A percentile compares a stretch with the other conserved stretches of the same genome.
phyloP scores from a whole-genome alignment of 1,140 invertebrate species.

The Scaptomyza graminum region DNA sequence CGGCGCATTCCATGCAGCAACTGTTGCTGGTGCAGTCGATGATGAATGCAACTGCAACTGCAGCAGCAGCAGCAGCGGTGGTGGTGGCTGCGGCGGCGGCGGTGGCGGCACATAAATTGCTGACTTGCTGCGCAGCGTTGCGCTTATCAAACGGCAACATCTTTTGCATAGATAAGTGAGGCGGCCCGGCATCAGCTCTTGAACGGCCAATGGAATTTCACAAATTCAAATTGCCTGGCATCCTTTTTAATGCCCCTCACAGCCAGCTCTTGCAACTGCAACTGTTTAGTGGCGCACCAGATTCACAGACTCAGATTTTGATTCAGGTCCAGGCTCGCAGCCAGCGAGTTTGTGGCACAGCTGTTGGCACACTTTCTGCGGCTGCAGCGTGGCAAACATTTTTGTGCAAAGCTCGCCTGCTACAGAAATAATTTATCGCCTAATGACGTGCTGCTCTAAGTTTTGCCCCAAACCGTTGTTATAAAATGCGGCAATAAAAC shows the following conservation, averaged over 20 bases:
- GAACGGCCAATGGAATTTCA: constrained; percentile 71
- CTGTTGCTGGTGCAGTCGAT: constrained; percentile 65
- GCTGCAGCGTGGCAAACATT: constrained; percentile 59
- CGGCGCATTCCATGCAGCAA: constrained; percentile 67
- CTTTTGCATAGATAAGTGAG: constrained; percentile 79
- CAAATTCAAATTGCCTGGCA: constrained; percentile 81
- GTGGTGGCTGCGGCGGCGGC: constrained; percentile 15
- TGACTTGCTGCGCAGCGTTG: constrained; percentile 60
- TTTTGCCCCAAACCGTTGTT: constrained; percentile 58
- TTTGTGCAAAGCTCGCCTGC: constrained; percentile 75
- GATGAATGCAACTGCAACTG: constrained; percentile 62
- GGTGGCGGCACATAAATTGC: constrained; percentile 70
- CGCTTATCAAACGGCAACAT: constrained; percentile 79
- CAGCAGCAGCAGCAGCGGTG: constrained; percentile 40
- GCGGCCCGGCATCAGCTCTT: constrained; percentile 25
- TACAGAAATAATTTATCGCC: constrained; percentile 79
- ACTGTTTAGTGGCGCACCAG: not conserved
- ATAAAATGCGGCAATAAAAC: constrained; percentile 76
- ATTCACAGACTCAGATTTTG: constrained; percentile 29
- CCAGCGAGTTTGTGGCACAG: constrained; percentile 22
- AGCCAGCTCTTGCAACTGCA: constrained; percentile 12
- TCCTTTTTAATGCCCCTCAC: constrained; percentile 62
- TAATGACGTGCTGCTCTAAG: constrained; percentile 81
- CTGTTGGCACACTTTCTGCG: constrained; percentile 72
- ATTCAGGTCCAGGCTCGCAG: constrained; percentile 6